Conservation (phyloP, 2,113 vertebrate species). For the Myrmecobius fasciatus region DNA sequence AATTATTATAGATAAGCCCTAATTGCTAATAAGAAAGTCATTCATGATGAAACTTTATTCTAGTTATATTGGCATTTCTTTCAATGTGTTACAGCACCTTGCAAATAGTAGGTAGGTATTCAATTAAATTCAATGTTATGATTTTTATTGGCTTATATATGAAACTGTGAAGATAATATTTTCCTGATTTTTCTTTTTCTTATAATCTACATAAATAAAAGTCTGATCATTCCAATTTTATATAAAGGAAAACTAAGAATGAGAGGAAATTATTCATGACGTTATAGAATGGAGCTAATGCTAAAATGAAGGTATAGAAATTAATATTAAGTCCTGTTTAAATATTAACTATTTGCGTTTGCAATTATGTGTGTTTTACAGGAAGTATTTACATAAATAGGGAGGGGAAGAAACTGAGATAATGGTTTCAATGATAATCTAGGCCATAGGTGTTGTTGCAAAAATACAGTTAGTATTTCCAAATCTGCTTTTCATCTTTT, state of each 20-base stretch:
- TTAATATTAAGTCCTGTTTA: not conserved
- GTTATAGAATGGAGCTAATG: not conserved
- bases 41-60: not conserved
- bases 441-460: conserved; percentile 13
- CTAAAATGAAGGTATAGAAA: not conserved
- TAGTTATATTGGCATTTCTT: not conserved
- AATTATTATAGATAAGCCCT: not conserved
- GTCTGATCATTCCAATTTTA: not conserved
- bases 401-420: not conserved
- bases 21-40: not conserved
- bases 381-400: not conserved
- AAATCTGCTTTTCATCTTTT: not conserved
- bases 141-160: not conserved
- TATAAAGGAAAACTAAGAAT: conserved; percentile 14
- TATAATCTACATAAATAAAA: not conserved
- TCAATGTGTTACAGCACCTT: not conserved
- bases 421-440: conserved; percentile 35
- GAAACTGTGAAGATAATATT: not conserved
- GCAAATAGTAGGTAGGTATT: not conserved
- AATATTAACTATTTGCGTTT: conserved; percentile 25
- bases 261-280: conserved; percentile 37
- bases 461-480: conserved; percentile 1
- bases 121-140: not conserved
- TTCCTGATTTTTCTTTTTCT: not conserved
- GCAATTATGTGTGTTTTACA: not conserved